phyloP scores from a whole-genome alignment of 2,797 vertebrate species.

The Crypturellus tataupa region DNA sequence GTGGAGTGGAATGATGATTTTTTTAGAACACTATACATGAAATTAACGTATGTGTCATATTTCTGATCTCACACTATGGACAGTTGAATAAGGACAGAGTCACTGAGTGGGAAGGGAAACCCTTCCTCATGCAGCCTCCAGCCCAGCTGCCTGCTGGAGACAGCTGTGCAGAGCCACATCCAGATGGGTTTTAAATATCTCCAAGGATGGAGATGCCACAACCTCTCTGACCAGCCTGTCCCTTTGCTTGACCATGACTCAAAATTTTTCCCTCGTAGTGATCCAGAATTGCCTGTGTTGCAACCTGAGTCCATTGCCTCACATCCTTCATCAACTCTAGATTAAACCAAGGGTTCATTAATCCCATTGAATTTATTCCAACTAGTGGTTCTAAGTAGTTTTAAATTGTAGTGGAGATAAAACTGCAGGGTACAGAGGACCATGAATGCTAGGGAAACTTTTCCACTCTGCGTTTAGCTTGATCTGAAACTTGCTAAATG shows the following conservation, averaged over 20 bases:
- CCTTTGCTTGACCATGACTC: not conserved
- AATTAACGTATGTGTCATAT: fast-evolving
- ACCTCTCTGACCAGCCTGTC: not conserved
- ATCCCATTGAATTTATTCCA: not conserved
- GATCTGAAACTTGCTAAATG: not conserved
- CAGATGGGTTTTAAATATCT: not conserved
- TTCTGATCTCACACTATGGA: not conserved
- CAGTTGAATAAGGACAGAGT: not conserved
- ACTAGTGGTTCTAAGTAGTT: not conserved
- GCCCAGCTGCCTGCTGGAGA: not conserved
- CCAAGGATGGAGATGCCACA: not conserved
- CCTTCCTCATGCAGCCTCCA: not conserved
- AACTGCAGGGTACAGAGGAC: not conserved
- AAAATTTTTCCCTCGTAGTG: not conserved
- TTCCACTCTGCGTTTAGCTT: not conserved
- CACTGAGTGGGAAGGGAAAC: not conserved
- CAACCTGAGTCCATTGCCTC: not conserved
- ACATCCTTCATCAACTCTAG: not conserved
- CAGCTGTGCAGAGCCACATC: not conserved
- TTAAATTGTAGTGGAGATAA: not conserved
- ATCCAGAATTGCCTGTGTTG: not conserved
- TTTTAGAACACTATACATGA: not conserved
- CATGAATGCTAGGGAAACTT: not conserved
- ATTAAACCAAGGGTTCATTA: not conserved
- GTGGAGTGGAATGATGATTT: fast-evolving